Percentiles rank a stretch among this genome's conserved stretches.
Conservation (phyloP, 30 jellyfish, hydroid and myxozoan genomes). For the Hydra vulgaris region DNA sequence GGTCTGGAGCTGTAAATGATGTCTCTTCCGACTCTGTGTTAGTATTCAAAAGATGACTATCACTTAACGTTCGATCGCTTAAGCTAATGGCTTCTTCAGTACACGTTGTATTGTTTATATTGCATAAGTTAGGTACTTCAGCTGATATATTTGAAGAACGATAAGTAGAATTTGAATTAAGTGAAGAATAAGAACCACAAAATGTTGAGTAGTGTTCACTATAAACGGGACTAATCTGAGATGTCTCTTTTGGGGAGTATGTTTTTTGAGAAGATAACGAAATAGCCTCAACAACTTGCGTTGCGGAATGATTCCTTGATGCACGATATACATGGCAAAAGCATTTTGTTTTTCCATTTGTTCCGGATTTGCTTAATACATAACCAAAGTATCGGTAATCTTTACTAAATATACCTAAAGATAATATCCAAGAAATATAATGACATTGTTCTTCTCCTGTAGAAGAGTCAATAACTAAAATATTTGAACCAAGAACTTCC, state of each 20-base stretch:
- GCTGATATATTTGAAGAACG: not conserved
- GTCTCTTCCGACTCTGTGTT: not conserved
- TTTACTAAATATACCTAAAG: conserved; percentile 62
- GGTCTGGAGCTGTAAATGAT: not conserved
- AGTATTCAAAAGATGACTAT: not conserved
- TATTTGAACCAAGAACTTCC: conserved; percentile 30
- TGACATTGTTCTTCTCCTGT: conserved; percentile 49
- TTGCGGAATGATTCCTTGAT: conserved; percentile 18
- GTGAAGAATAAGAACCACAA: not conserved
- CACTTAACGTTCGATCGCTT: not conserved
- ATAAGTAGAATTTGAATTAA: not conserved
- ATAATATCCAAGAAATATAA: conserved; percentile 62
- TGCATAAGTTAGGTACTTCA: not conserved
- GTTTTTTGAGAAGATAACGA: conserved; percentile 69
- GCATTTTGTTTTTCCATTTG: conserved; percentile 47
- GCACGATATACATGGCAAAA: conserved; percentile 69
- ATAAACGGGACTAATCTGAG: conserved; percentile 7
- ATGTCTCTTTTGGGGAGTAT: conserved; percentile 21
- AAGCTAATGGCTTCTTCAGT: not conserved
- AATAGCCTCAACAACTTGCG: conserved; percentile 49
- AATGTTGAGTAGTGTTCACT: not conserved
- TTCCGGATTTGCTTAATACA: conserved; percentile 40
- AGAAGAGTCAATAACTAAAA: conserved; percentile 17
- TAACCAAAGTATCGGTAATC: conserved; percentile 83
- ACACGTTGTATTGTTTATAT: not conserved